Base-by-base conservation (phyloP, 2,888 invertebrate species). In the Sepioteuthis lessoniana region DNA sequence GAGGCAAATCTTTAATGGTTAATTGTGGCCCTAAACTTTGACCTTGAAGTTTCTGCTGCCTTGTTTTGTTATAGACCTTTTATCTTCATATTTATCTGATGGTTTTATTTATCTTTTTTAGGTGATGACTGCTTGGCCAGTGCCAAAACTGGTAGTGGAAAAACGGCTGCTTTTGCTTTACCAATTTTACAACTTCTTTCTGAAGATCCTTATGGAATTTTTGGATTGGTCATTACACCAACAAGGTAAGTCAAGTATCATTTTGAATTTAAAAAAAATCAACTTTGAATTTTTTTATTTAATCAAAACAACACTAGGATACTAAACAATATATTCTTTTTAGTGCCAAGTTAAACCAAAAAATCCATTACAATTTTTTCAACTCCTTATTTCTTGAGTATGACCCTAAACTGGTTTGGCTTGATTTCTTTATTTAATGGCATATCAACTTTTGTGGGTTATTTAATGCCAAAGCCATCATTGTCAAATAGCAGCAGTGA, bases 91-190 rank as follows among this genome's bases (percentile, higher is more conserved):
- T 3, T 16, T n/a, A 76, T 13, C n/a, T n/a, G 31, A 13, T 13
- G n/a, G n/a, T 76, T 76, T 76, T 76, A 76, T 76, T 76, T n/a
- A 5, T n/a, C 8, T 13, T 76, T 94, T 95, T 16, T 94, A 94
- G 99, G 99, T 0, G 97, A 98, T 95, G 99, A 99, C 97, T 99
- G 99, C 96, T 98, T 99, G 95, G 99, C 99, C 21, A 99, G 99
- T 96, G 99, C 99, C 0, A 99, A 99, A 97, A 99, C 99, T 21
- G 99, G 99, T 31, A 99, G 99, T 94, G 99, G 99, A 3, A 99
- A 99, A 98, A 99, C 99, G 0, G 98, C 99, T 96, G 99, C 99
- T 0, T 99, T 99, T 98, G 99, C 99, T 0, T 97, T 99, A 94
- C 99, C 99, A 0, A 99, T 99, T 96, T 97, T 99, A 93, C 99